Evolutionary conservation across 2,113 vertebrate species (phyloP), one percentile per base, ranked within the genome.

Genomic region (Crotalus tigris): DNA sequence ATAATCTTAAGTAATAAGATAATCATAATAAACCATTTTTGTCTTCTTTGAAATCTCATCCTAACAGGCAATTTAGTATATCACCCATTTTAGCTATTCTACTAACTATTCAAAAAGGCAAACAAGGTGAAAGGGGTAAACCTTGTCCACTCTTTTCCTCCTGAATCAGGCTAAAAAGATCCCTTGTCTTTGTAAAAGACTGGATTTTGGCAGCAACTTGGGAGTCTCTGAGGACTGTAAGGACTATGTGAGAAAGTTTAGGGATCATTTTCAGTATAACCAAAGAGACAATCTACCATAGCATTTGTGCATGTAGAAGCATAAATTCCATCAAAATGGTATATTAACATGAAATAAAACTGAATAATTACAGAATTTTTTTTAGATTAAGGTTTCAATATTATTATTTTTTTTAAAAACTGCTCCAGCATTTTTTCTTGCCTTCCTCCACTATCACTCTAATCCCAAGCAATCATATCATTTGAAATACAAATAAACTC

Each of bases 281-380:
- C n/a, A 39, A 15, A 39, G 2, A 19, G 17, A 33, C 33, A 39
- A 81, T 19, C 33, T 39, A 81, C 17, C 13, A 39, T 39, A 39
- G 3, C 6, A 51, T 5, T 15, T 19, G 15, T 81, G 69, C 15
- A 81, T 3, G 6, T 8, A 39, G n/a, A 81, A 81, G 17, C 6
- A 44, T 17, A 81, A 81, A 44, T 44, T 44, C 33, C 7, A 81
- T 9, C 19, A 81, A 44, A 81, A 11, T 92, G 95, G 95, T 88
- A 95, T 94, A 91, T 93, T 95, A 93, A 96, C 44, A 96, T 95
- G 90, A 96, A 94, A 97, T 87, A 95, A 97, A 97, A 97, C 97
- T 94, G 97, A 96, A 94, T 94, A 97, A 58, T 95, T 93, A 95
- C 93, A 95, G 94, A 97, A 95, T 96, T 96, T 95, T 96, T 96